phyloP scores from a whole-genome alignment of 1,140 invertebrate genomes.

The Caenorhabditis briggsae region DNA sequence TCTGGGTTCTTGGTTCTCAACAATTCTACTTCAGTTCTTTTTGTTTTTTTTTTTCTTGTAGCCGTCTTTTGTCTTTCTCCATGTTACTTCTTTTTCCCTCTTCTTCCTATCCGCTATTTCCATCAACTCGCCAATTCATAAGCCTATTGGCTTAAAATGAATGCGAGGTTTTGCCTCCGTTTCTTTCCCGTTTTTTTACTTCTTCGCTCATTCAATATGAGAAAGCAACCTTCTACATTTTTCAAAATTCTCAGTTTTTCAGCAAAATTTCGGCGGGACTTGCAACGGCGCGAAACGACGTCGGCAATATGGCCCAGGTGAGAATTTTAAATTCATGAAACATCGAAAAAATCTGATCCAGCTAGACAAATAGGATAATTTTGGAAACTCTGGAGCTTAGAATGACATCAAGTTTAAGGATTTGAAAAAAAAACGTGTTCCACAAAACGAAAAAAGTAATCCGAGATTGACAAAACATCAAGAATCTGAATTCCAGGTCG shows the following conservation, averaged over 20 bases:
- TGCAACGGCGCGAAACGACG: conserved; percentile 49
- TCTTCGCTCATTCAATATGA: not conserved
- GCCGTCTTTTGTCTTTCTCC: not conserved
- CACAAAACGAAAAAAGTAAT: too few relatives aligned
- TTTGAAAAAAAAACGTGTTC: too few relatives aligned
- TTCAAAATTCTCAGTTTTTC: conserved; percentile 33
- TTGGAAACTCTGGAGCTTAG: too few relatives aligned
- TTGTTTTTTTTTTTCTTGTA: conserved; percentile 24
- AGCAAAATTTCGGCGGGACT: conserved; percentile 55
- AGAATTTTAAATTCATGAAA: conserved; percentile 16
- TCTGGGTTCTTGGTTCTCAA: not conserved
- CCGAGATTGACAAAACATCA: not conserved
- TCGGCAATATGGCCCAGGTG: conserved; percentile 47
- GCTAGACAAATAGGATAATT: too few relatives aligned
- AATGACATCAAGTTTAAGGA: too few relatives aligned
- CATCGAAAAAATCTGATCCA: not conserved
- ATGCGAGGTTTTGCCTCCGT: conserved; percentile 26
- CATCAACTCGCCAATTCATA: conserved; percentile 43
- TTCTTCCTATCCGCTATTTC: conserved; percentile 2
- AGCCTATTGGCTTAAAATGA: conserved; percentile 34
- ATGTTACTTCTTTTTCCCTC: not conserved
- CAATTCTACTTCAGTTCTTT: not conserved
- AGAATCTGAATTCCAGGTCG: conserved; percentile 2
- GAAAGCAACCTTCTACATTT: conserved; percentile 12
- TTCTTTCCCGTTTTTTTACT: not conserved